Percentiles rank a stretch among this genome's conserved stretches.
Evolutionary conservation across 2,888 invertebrate species (phyloP).

Genomic region (Copidosoma aretas): DNA sequence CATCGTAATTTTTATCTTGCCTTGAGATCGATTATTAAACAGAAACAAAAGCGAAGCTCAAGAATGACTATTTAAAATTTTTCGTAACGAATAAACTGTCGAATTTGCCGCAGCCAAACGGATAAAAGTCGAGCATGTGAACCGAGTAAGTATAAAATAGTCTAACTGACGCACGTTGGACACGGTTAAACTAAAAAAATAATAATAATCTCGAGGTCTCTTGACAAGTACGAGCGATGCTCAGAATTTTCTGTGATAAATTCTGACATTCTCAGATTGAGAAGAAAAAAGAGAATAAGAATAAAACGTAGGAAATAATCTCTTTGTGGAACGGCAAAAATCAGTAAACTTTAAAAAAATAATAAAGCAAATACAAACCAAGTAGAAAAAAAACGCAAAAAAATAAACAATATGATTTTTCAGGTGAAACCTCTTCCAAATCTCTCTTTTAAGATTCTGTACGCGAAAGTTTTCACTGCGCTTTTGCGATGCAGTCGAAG

Average conservation of each 20-base stretch:
- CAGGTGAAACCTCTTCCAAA: slow-evolving; percentile 50
- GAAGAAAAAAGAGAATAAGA: slow-evolving; percentile 30
- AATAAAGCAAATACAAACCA: slow-evolving; percentile 37
- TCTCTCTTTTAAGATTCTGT: slow-evolving; percentile 47
- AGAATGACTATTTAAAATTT: slow-evolving; percentile 38
- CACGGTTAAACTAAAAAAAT: neutral
- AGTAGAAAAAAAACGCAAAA: slow-evolving; percentile 40
- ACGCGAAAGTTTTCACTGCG: slow-evolving; percentile 46
- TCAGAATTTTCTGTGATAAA: slow-evolving; percentile 47
- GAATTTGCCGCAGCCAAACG: slow-evolving; percentile 36
- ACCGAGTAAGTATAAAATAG: slow-evolving; percentile 17
- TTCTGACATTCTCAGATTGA: slow-evolving; percentile 43
- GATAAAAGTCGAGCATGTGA: slow-evolving; percentile 31
- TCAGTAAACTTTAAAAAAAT: slow-evolving; percentile 51
- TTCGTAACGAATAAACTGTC: slow-evolving; percentile 42
- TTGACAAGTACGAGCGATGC: slow-evolving; percentile 29
- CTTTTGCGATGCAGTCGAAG: neutral
- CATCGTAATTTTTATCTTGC: slow-evolving; percentile 26
- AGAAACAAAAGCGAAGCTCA: slow-evolving; percentile 21
- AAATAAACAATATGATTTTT: slow-evolving; percentile 45
- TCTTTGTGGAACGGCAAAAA: slow-evolving; percentile 56
- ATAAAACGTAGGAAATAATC: slow-evolving; percentile 30
- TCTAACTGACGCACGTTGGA: slow-evolving; percentile 25
- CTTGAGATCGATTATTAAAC: slow-evolving; percentile 41
- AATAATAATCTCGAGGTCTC: slow-evolving; percentile 28